Percentiles rank a stretch among this genome's conserved stretches.
Evolutionary conservation across 2,113 vertebrate species (phyloP).

Genomic region (Tylochromis polylepis): DNA sequence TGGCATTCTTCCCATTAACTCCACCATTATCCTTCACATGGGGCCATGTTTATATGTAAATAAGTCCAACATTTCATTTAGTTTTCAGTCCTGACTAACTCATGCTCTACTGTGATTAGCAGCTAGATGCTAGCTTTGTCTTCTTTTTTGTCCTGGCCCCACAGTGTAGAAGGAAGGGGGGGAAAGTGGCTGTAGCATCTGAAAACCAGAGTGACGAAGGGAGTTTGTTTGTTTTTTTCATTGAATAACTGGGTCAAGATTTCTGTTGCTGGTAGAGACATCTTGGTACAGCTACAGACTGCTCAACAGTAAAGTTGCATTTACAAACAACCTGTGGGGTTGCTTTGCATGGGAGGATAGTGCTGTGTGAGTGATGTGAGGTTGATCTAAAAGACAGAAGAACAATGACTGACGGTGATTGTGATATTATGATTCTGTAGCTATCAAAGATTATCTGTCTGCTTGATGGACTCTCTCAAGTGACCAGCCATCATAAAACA

Average conservation of each 20-base stretch:
- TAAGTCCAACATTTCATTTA: background rate
- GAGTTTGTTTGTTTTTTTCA: background rate
- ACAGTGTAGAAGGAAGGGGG: background rate
- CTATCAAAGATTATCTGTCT: background rate
- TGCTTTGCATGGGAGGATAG: background rate
- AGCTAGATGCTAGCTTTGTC: background rate
- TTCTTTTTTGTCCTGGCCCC: fast-evolving
- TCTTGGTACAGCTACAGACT: background rate
- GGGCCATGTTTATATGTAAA: background rate
- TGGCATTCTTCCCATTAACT: background rate
- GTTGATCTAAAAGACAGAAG: background rate
- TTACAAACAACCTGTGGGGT: background rate
- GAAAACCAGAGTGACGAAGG: background rate
- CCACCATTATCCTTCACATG: background rate
- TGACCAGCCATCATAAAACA: background rate
- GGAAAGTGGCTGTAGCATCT: background rate
- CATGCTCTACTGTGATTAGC: background rate
- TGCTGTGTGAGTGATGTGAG: background rate
- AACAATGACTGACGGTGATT: background rate
- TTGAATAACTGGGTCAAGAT: background rate
- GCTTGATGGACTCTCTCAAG: background rate
- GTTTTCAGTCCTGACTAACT: background rate
- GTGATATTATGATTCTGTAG: background rate
- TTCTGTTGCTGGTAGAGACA: background rate
- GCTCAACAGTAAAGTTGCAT: background rate